These are phyloP conservation scores for Eulithis testata DNA, from an alignment of 2,888 invertebrate species.

Conservation along the genomic window DNA sequence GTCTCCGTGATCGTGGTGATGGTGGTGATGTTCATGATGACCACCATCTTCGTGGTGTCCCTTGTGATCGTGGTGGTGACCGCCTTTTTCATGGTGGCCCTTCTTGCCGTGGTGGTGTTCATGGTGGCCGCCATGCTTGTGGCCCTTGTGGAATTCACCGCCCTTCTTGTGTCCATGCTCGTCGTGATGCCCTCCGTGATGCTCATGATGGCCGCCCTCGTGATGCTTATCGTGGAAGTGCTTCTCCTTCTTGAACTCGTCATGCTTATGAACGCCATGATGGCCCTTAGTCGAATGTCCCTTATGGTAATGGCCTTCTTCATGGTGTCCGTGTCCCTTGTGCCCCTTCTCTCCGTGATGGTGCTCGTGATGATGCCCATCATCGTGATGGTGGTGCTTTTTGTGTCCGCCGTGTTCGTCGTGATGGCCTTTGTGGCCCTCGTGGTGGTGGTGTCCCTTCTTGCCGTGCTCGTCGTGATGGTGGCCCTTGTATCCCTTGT, in stretches of 20 bases:
- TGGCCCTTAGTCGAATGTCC: slow-evolving; percentile 94
- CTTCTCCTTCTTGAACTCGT: slow-evolving; percentile 94
- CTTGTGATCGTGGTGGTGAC: slow-evolving; percentile 91
- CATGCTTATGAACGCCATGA: slow-evolving; percentile 92
- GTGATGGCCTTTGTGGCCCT: slow-evolving; percentile 86
- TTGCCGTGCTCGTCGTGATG: slow-evolving; percentile 87
- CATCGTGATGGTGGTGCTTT: slow-evolving; percentile 87
- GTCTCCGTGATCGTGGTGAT: slow-evolving; percentile 90
- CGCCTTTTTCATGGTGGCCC: slow-evolving; percentile 91
- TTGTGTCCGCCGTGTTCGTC: slow-evolving; percentile 87
- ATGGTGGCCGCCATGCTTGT: slow-evolving; percentile 90
- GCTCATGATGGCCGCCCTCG: slow-evolving; percentile 91
- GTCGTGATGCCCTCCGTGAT: slow-evolving; percentile 91
- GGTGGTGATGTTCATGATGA: slow-evolving; percentile 90
- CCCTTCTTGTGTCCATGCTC: slow-evolving; percentile 93
- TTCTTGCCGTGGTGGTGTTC: slow-evolving; percentile 92
- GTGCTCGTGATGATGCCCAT: slow-evolving; percentile 87
- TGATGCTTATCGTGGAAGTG: slow-evolving; percentile 94
- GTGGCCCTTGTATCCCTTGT: slow-evolving; percentile 89
- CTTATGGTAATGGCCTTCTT: slow-evolving; percentile 90
- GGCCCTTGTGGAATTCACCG: slow-evolving; percentile 91
- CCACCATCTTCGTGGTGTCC: slow-evolving; percentile 92
- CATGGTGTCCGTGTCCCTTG: slow-evolving; percentile 83
- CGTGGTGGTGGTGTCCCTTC: slow-evolving; percentile 90
- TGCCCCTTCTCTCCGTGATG: slow-evolving; percentile 88